phyloP scores from a whole-genome alignment of 92 coral and sea anemone species.

The Epizoanthus fatuus region DNA sequence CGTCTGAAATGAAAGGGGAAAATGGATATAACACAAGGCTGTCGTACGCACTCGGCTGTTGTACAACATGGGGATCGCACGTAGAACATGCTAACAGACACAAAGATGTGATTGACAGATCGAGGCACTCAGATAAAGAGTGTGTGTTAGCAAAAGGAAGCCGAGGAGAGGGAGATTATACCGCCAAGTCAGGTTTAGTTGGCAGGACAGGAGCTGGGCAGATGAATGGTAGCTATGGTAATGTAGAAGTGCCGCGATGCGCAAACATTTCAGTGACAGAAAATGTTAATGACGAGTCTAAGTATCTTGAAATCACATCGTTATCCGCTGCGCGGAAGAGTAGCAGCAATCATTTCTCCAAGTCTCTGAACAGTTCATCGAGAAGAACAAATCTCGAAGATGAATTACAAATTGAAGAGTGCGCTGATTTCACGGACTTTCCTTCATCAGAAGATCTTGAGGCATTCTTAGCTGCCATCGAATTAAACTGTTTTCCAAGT shows the following conservation, averaged over 20 bases:
- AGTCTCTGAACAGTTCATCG: background rate
- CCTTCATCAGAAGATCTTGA: conserved; percentile 81
- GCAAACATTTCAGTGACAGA: background rate
- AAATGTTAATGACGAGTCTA: background rate
- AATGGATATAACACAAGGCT: background rate
- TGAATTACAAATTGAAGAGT: background rate
- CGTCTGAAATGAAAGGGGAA: background rate
- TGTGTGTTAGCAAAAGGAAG: background rate
- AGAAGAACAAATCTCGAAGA: background rate
- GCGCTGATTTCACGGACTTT: conserved; percentile 54
- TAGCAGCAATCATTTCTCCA: background rate
- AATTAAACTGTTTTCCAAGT: conserved; percentile 26
- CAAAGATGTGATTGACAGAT: background rate
- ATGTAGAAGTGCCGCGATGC: conserved; percentile 10
- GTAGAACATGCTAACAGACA: background rate
- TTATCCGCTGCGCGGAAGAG: background rate
- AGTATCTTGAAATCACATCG: background rate
- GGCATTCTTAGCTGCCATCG: conserved; percentile 73
- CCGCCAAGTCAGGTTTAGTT: background rate
- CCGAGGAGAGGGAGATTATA: background rate
- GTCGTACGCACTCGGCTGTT: background rate
- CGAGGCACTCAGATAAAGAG: background rate
- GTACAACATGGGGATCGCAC: conserved; percentile 5
- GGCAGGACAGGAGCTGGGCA: background rate
- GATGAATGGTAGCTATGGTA: background rate